Percentiles rank a stretch among this genome's conserved stretches.
Evolutionary conservation across 2,113 vertebrate genomes (phyloP).

Genomic region (Hemichromis elongatus): DNA sequence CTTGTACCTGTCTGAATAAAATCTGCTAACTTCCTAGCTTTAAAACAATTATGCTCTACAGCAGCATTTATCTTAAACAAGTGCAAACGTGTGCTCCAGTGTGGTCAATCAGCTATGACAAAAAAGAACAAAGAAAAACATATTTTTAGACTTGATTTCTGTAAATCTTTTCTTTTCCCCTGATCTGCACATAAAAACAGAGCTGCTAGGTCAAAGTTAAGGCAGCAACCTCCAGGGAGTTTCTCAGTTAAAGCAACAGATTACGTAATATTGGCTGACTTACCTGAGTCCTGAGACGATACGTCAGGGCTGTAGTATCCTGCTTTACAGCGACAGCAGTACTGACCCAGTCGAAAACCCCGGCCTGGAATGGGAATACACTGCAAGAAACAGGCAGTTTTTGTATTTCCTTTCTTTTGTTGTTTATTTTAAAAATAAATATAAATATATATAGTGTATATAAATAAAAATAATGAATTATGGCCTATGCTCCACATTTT

Average conservation of each 20-base stretch:
- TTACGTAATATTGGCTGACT: neutral
- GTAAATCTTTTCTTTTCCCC: neutral
- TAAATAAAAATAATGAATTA: too few relatives aligned
- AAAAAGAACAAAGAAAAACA: neutral
- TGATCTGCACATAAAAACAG: neutral
- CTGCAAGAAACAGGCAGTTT: slow-evolving; percentile 56
- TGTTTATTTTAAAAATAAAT: neutral
- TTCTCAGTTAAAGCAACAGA: neutral
- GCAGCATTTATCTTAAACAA: neutral
- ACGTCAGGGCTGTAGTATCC: slow-evolving; percentile 79
- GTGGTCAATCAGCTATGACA: neutral
- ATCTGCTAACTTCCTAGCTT: neutral
- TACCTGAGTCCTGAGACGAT: slow-evolving; percentile 40
- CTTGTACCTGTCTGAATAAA: neutral
- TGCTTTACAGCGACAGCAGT: slow-evolving; percentile 85
- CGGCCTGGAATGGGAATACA: slow-evolving; percentile 78
- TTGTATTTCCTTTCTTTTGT: neutral
- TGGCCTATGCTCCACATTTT: neutral
- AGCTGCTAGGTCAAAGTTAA: neutral
- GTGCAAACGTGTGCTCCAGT: neutral
- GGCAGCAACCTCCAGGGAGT: accelerated
- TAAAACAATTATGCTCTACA: neutral
- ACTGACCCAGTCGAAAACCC: slow-evolving; percentile 86
- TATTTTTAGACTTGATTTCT: neutral
- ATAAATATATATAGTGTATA: too few relatives aligned